These are phyloP conservation scores for Tretioscincus oriximinensis DNA, from an alignment of 2,113 vertebrate genomes.

Conservation along the genomic window DNA sequence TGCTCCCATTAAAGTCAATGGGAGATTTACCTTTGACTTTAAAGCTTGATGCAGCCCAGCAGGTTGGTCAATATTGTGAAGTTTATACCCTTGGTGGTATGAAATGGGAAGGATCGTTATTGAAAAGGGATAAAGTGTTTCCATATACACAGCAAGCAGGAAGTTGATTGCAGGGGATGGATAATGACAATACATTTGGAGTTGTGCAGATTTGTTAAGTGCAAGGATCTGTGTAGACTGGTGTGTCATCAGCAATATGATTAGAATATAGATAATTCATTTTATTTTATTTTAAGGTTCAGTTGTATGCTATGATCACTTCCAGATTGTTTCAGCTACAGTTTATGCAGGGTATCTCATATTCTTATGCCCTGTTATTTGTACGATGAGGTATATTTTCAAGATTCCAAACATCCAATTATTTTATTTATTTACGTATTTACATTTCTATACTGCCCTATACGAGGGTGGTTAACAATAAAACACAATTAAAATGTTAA, in stretches of 20 bases:
- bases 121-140: not conserved
- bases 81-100: conserved; percentile 1
- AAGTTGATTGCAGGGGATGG: not conserved
- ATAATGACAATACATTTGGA: not conserved
- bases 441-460: too few relatives aligned
- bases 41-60: conserved; percentile 9
- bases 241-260: not conserved
- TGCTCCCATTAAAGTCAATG: conserved; percentile 44
- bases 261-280: not conserved
- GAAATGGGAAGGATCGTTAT: not conserved
- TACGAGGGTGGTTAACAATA: too few relatives aligned
- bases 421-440: too few relatives aligned
- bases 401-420: too few relatives aligned
- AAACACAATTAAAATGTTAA: too few relatives aligned
- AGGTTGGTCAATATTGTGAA: conserved; percentile 1
- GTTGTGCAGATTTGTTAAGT: not conserved
- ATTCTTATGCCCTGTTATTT: not conserved
- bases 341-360: not conserved
- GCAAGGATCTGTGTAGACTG: not conserved
- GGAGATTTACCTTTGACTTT: conserved; percentile 42
- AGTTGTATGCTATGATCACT: not conserved
- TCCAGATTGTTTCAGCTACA: not conserved
- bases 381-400: too few relatives aligned
- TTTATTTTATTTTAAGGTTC: not conserved
- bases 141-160: not conserved